Conservation (phyloP, 2,113 vertebrate genomes). For the Gnathonemus longibarbis region DNA sequence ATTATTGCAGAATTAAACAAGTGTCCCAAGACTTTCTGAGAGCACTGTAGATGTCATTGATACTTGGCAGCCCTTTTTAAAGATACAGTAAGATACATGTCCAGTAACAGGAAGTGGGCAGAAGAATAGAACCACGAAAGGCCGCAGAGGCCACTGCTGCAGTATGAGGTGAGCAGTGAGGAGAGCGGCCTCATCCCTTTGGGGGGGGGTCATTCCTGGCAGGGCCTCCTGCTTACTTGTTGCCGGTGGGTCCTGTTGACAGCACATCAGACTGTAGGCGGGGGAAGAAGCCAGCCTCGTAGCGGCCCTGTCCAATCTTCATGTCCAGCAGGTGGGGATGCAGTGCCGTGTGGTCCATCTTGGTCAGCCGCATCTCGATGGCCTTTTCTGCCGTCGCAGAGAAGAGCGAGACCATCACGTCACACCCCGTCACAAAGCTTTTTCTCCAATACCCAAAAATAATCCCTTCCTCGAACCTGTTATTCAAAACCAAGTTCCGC, state of each 20-base stretch:
- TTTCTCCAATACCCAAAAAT: not conserved
- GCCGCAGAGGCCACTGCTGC: not conserved
- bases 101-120: not conserved
- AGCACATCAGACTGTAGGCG: constrained; percentile 90
- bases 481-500: not conserved
- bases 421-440: not conserved
- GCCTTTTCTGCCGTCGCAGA: constrained; percentile 72
- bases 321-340: constrained; percentile 96
- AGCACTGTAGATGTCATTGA: not conserved
- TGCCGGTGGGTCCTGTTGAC: constrained; percentile 85
- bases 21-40: not conserved
- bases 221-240: constrained; percentile 73
- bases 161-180: not conserved
- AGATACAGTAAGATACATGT: not conserved
- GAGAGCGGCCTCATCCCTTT: not conserved
- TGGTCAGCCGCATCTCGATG: constrained; percentile 83
- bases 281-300: constrained; percentile 94
- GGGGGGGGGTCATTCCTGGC: no score
- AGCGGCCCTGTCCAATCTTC: constrained; percentile 98
- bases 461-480: not conserved
- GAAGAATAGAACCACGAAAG: not conserved
- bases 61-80: not conserved
- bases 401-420: not conserved
- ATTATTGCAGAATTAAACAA: not conserved
- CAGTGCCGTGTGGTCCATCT: constrained; percentile 95